Percentiles rank a stretch among this genome's conserved stretches.
Evolutionary conservation across 2,888 invertebrate genomes (phyloP).

Genomic region (Eristalis intricaria): DNA sequence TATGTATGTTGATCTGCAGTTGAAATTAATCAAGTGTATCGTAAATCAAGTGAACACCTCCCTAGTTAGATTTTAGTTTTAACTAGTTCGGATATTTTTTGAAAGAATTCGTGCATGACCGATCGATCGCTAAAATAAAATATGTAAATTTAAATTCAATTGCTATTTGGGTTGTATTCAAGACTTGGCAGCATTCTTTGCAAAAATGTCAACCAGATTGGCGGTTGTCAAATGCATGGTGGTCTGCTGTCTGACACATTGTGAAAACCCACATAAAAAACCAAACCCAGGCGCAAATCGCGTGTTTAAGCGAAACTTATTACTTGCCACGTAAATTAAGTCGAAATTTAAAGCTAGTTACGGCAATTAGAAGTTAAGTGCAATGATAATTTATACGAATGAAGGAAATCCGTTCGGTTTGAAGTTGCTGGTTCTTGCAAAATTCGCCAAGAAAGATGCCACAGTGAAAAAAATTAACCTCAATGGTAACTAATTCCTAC

Average conservation of each 20-base stretch:
- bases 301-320: constrained; percentile 35
- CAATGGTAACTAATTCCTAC: constrained; percentile 82
- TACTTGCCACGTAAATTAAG: constrained; percentile 62
- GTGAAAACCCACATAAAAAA: constrained; percentile 20
- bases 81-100: too few relatives aligned
- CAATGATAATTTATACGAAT: constrained; percentile 88
- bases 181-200: neutral
- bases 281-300: constrained; percentile 19
- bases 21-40: too few relatives aligned
- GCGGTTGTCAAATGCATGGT: neutral
- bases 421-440: constrained; percentile 87
- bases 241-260: neutral
- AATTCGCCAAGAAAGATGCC: constrained; percentile 84
- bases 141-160: too few relatives aligned
- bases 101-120: too few relatives aligned
- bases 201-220: too few relatives aligned
- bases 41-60: too few relatives aligned
- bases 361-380: constrained; percentile 21
- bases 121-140: too few relatives aligned
- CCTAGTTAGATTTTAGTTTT: too few relatives aligned
- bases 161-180: neutral
- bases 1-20: too few relatives aligned
- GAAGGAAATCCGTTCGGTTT: constrained; percentile 89
- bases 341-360: neutral
- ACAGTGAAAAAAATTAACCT: constrained; percentile 84